phyloP scores from a whole-genome alignment of 37 sponge, comb jelly and placozoan genomes.

The Agelas oroides region DNA sequence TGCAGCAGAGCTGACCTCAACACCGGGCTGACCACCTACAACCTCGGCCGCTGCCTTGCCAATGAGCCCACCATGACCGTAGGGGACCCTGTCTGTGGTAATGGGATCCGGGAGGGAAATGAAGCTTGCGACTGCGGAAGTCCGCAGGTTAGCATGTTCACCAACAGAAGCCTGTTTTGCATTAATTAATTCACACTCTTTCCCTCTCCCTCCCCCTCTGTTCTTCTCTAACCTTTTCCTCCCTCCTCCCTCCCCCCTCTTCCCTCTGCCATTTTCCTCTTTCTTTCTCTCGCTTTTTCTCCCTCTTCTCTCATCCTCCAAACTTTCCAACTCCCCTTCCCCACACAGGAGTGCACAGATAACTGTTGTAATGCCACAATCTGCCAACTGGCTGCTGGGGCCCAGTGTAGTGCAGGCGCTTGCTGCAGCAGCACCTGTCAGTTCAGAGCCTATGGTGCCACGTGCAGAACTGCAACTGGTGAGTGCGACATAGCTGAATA shows the following conservation, averaged over 20 bases:
- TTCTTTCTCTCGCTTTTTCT: background rate
- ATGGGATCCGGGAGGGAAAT: constrained; percentile 76
- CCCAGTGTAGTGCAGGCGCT: constrained; percentile 62
- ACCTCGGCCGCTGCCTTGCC: constrained; percentile 20
- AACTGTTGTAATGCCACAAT: constrained; percentile 82
- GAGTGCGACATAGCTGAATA: constrained; percentile 62
- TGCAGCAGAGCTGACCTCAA: constrained; percentile 40
- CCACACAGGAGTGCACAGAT: constrained; percentile 62
- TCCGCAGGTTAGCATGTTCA: constrained; percentile 24
- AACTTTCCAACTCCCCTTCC: background rate
- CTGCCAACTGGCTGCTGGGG: constrained; percentile 65
- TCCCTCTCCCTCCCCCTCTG: no score
- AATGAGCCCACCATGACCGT: constrained; percentile 39
- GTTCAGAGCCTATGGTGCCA: constrained; percentile 37
- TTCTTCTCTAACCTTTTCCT: no score
- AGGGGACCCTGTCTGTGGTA: constrained; percentile 72
- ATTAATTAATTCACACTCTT: no score
- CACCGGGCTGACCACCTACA: background rate
- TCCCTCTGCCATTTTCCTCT: no score
- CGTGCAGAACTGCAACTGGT: constrained; percentile 51
- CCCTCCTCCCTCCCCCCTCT: no score
- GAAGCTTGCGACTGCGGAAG: constrained; percentile 83
- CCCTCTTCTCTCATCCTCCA: background rate
- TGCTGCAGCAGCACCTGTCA: constrained; percentile 47
- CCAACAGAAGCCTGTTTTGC: no score